Conservation (phyloP, 2,113 vertebrate species). For the Ctenomys sociabilis region DNA sequence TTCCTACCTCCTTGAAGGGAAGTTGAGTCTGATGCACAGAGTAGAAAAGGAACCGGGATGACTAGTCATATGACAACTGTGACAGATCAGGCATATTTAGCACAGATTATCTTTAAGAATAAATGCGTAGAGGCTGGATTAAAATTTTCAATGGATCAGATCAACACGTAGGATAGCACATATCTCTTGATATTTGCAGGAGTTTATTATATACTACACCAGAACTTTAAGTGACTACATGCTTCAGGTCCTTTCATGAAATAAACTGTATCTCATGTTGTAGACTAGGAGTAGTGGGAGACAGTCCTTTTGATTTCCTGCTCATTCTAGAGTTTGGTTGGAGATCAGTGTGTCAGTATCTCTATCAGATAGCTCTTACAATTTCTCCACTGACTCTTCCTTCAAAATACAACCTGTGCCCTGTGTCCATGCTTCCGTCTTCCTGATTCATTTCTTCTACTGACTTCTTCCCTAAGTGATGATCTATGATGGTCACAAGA, state of each 20-base stretch:
- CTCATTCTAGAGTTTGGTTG: background rate
- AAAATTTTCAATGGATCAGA: conserved; percentile 34
- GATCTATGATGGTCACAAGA: fast-evolving
- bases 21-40: background rate
- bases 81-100: background rate
- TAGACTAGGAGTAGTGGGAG: background rate
- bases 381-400: conserved; percentile 5
- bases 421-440: background rate
- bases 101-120: background rate
- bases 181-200: conserved; percentile 38
- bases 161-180: conserved; percentile 19
- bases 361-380: background rate
- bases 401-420: background rate
- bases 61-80: too few relatives aligned
- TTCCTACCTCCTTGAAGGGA: background rate
- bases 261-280: conserved; percentile 19
- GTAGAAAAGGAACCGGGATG: background rate
- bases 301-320: background rate
- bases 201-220: conserved; percentile 28
- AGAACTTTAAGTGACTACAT: background rate
- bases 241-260: conserved; percentile 47
- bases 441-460: background rate
- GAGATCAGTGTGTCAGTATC: background rate
- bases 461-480: background rate
- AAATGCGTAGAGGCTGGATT: conserved; percentile 2